A percentile compares a stretch with the other conserved stretches of the same genome.
Evolutionary conservation across 2,797 vertebrate genomes (phyloP).

Genomic region (Urosaurus nigricauda): DNA sequence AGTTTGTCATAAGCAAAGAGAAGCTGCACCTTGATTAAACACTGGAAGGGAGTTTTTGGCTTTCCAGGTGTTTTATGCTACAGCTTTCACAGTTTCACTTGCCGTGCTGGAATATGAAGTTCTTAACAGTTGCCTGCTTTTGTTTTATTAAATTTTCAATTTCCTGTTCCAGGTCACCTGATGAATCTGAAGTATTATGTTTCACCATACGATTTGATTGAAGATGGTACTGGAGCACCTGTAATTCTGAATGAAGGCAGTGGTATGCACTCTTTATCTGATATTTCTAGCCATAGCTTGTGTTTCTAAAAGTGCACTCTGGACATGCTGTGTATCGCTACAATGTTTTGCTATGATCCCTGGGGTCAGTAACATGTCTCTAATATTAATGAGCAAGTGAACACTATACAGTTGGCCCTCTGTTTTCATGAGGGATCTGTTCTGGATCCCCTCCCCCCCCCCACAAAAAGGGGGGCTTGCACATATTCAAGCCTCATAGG

Average conservation of each 20-base stretch:
- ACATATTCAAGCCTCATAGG: too few relatives aligned
- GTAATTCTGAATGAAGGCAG: constrained; percentile 88
- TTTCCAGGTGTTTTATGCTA: neutral
- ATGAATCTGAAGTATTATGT: constrained; percentile 97
- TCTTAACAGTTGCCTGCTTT: neutral
- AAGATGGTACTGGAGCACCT: constrained; percentile 88
- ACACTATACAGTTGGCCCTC: too few relatives aligned
- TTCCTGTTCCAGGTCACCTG: constrained; percentile 84
- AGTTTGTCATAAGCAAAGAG: neutral
- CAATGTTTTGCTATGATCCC: neutral
- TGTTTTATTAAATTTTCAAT: neutral
- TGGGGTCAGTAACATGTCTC: neutral
- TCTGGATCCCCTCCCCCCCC: too few relatives aligned
- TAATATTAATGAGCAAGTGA: neutral
- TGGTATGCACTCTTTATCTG: constrained; percentile 74
- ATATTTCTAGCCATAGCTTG: neutral
- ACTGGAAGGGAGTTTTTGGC: too few relatives aligned
- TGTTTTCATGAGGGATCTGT: too few relatives aligned
- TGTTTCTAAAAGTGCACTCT: neutral
- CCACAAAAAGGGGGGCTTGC: too few relatives aligned
- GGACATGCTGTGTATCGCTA: neutral
- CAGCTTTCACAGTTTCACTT: neutral
- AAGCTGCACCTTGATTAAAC: neutral
- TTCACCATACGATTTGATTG: constrained; percentile 92
- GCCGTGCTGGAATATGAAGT: neutral